Conservation (phyloP, 2,113 vertebrate species). For the Xenopus laevis region DNA sequence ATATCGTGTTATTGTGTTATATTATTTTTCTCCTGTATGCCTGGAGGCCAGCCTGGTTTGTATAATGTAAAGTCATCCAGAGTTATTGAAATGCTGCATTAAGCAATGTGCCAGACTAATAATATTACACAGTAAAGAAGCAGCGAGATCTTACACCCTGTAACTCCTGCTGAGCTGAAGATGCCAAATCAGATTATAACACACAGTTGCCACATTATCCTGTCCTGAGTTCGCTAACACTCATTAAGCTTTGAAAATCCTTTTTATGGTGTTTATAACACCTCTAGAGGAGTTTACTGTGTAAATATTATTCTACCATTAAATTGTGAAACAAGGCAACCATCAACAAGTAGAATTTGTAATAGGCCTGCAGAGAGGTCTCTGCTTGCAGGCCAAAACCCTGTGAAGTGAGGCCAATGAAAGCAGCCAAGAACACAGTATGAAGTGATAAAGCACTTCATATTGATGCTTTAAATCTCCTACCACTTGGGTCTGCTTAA, state of each 20-base stretch:
- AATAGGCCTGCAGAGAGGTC: conserved; percentile 53
- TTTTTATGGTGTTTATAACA: conserved; percentile 68
- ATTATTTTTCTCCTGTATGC: conserved; percentile 5
- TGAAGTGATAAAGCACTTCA: conserved; percentile 71
- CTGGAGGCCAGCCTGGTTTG: conserved; percentile 8
- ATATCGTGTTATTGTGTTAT: neutral
- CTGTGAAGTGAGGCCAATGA: conserved; percentile 62
- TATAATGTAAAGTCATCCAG: conserved; percentile 15
- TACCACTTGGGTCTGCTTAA: conserved; percentile 74
- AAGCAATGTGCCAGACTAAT: conserved; percentile 13
- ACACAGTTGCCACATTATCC: conserved; percentile 69
- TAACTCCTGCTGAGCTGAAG: conserved; percentile 57
- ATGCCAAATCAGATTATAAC: conserved; percentile 69
- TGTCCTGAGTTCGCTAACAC: conserved; percentile 61
- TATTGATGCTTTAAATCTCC: conserved; percentile 69
- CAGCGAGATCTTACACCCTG: conserved; percentile 56
- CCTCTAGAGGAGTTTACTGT: conserved; percentile 70
- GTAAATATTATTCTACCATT: conserved; percentile 73
- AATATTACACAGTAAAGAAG: conserved; percentile 48
- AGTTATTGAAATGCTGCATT: conserved; percentile 1
- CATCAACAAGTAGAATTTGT: conserved; percentile 62
- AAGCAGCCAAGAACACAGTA: conserved; percentile 67
- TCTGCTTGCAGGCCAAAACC: conserved; percentile 53
- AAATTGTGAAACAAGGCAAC: conserved; percentile 66
- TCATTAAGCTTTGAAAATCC: conserved; percentile 71